phyloP scores from a whole-genome alignment of 2,888 invertebrate genomes.

The Hanleya hanleyi region DNA sequence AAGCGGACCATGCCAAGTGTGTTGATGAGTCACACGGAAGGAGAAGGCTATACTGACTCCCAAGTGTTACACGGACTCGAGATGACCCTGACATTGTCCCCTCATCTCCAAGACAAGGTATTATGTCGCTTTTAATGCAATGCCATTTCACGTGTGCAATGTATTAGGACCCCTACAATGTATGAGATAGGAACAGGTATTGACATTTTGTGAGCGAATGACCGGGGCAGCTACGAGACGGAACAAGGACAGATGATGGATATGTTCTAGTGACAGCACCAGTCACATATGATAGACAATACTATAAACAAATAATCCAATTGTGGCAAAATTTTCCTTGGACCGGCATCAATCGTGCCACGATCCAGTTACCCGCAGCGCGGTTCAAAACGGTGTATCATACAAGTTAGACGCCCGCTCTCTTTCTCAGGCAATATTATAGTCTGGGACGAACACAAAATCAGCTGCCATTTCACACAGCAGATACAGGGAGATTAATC shows the following conservation, averaged over 20 bases:
- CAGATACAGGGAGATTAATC: neutral
- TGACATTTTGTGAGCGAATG: neutral
- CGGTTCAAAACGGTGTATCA: too few relatives aligned
- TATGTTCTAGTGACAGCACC: neutral
- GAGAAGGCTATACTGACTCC: too few relatives aligned
- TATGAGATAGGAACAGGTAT: neutral
- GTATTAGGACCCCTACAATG: too few relatives aligned
- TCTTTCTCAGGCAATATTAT: too few relatives aligned
- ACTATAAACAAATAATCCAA: constrained; percentile 7
- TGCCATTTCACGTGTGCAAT: too few relatives aligned
- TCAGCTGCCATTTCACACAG: neutral
- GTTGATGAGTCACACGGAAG: too few relatives aligned
- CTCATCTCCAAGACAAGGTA: neutral
- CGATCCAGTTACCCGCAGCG: neutral
- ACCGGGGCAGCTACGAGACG: neutral
- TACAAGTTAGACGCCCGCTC: too few relatives aligned
- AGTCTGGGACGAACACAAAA: too few relatives aligned
- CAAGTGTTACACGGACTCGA: too few relatives aligned
- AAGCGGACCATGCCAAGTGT: too few relatives aligned
- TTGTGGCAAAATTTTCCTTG: constrained; percentile 4
- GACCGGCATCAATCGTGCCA: neutral
- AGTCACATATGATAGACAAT: constrained; percentile 1
- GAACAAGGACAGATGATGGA: neutral
- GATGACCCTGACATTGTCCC: too few relatives aligned
- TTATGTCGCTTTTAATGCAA: neutral